A percentile compares a stretch with the other conserved stretches of the same genome.
phyloP scores from a whole-genome alignment of 2,113 vertebrate genomes.

The Equus quagga region DNA sequence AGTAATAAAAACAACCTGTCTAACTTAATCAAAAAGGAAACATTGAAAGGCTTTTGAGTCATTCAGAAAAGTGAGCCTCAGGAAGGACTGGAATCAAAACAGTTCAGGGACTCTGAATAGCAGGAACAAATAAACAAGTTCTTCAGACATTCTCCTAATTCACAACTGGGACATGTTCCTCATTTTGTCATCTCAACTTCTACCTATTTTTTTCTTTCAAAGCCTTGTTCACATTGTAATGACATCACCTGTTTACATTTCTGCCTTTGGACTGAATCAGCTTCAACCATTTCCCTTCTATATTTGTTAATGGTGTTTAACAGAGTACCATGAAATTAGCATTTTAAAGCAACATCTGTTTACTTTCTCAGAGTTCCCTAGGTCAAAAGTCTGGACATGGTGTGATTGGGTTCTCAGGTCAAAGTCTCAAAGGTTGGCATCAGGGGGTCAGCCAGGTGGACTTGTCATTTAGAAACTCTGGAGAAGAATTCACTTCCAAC shows the following conservation, averaged over 20 bases:
- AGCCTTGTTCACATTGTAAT: background rate
- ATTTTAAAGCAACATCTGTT: background rate
- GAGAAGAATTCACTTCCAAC: background rate
- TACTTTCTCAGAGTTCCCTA: background rate
- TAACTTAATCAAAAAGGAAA: background rate
- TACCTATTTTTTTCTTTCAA: background rate
- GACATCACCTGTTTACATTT: background rate
- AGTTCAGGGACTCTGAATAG: background rate
- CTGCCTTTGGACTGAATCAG: background rate
- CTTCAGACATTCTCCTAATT: background rate
- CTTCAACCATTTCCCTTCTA: background rate
- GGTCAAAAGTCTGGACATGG: background rate
- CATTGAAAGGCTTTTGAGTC: background rate
- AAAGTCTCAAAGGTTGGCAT: background rate
- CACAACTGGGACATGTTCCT: background rate
- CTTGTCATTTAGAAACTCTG: background rate
- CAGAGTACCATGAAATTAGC: background rate
- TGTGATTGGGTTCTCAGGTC: background rate
- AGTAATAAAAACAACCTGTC: background rate
- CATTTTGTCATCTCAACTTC: background rate
- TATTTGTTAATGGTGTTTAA: background rate
- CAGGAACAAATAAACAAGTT: background rate
- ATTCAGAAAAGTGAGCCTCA: background rate
- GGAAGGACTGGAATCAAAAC: background rate
- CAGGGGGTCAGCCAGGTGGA: background rate